Evolutionary conservation across 2,113 vertebrate species (phyloP).

Genomic region (Echinops telfairi): DNA sequence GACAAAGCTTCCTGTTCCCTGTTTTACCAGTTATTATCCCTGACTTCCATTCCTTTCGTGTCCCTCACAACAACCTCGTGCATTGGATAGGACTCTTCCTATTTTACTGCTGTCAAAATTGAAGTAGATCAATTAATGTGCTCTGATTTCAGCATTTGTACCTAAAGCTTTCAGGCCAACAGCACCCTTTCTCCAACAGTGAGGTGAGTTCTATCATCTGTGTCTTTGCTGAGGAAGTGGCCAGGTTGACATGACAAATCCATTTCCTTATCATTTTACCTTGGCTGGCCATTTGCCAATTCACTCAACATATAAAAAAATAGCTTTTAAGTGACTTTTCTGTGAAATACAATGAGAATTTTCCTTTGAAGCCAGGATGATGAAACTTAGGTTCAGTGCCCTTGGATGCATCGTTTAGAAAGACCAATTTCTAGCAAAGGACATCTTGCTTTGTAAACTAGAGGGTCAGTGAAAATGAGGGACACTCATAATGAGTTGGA

Average conservation of each 20-base stretch:
- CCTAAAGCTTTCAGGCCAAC: background rate
- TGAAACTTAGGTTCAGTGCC: background rate
- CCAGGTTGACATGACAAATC: background rate
- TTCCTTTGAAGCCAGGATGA: background rate
- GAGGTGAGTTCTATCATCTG: too few species aligned
- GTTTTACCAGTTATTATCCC: rapidly evolving
- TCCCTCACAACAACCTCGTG: background rate
- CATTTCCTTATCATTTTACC: background rate
- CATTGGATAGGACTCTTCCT: background rate
- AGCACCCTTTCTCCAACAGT: background rate
- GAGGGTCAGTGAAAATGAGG: background rate
- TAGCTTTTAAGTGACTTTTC: background rate
- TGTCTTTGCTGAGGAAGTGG: background rate
- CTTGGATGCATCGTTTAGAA: background rate
- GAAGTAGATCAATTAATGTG: background rate
- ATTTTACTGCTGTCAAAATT: background rate
- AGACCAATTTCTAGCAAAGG: background rate
- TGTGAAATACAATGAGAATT: background rate
- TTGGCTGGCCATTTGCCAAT: background rate
- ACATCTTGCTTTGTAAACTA: background rate
- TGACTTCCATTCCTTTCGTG: rapidly evolving
- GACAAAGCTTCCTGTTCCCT: rapidly evolving
- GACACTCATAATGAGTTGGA: background rate
- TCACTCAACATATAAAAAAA: too few species aligned
- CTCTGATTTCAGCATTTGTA: background rate